Evolutionary conservation across 1,140 invertebrate genomes (phyloP).

Genomic region (Physella acuta): DNA sequence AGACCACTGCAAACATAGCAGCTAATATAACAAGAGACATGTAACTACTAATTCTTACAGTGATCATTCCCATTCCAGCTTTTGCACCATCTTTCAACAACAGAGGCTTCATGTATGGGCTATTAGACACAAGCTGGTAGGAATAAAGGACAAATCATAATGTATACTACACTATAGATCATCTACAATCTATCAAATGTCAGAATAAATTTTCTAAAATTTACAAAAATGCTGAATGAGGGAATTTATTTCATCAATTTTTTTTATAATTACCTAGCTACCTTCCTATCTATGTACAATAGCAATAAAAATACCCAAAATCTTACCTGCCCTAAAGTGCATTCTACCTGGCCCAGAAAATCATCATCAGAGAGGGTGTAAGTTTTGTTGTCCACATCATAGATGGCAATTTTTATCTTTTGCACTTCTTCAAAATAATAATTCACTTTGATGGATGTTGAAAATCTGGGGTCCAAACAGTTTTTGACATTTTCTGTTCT

Average conservation of each 20-base stretch:
- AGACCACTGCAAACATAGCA: too few species aligned
- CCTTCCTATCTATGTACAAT: background rate
- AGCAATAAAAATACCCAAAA: background rate
- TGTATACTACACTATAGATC: too few species aligned
- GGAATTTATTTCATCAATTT: background rate
- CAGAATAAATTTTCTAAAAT: background rate
- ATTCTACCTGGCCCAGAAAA: slow-evolving; percentile 64
- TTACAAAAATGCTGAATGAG: background rate
- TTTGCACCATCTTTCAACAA: slow-evolving; percentile 42
- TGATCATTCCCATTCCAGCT: slow-evolving; percentile 48
- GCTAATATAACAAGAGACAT: too few species aligned
- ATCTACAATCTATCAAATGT: too few species aligned
- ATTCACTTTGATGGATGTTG: slow-evolving; percentile 61
- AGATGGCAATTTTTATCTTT: slow-evolving; percentile 62
- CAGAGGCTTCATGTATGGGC: slow-evolving; percentile 46
- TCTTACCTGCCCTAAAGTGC: slow-evolving; percentile 63
- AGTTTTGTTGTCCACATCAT: slow-evolving; percentile 65
- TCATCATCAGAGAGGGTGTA: slow-evolving; percentile 64
- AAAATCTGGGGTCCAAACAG: slow-evolving; percentile 67
- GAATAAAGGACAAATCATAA: too few species aligned
- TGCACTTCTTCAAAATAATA: slow-evolving; percentile 66
- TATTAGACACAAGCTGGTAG: slow-evolving; percentile 52
- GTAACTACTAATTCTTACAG: slow-evolving; percentile 45
- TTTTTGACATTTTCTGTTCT: slow-evolving; percentile 68
- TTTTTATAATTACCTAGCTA: background rate